A percentile compares a stretch with the other conserved stretches of the same genome.
Conservation (phyloP, 2,113 vertebrate species). For the Ceyx margarethae region DNA sequence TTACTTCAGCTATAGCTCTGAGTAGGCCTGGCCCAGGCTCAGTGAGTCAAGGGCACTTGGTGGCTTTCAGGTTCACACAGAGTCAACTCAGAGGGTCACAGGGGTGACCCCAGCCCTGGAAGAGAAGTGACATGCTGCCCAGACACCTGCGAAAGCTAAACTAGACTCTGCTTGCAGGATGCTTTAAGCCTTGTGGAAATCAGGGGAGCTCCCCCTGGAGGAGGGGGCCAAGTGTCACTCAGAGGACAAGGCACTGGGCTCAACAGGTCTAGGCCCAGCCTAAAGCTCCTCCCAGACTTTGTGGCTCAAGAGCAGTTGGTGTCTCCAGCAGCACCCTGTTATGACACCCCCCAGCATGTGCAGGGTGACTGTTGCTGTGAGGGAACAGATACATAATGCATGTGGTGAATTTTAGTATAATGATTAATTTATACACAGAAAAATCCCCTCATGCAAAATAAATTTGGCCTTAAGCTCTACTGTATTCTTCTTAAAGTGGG, state of each 20-base stretch:
- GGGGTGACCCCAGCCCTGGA: neutral
- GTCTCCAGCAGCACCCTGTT: neutral
- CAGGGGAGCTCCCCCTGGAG: neutral
- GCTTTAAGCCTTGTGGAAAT: neutral
- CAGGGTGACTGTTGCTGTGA: neutral
- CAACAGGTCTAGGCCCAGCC: neutral
- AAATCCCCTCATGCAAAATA: conserved; percentile 41
- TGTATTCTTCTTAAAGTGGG: conserved; percentile 17
- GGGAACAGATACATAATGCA: conserved; percentile 6
- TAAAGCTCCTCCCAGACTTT: neutral
- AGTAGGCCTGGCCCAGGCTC: neutral
- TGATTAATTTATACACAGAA: conserved; percentile 43
- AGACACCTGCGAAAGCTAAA: neutral
- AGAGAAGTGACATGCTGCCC: neutral
- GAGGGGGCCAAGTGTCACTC: neutral
- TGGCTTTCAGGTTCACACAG: neutral
- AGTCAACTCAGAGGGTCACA: neutral
- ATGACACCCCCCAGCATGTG: neutral
- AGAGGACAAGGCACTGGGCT: neutral
- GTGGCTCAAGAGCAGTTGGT: neutral
- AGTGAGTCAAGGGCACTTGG: neutral
- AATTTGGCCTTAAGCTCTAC: conserved; percentile 42
- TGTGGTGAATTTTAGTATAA: conserved; percentile 10
- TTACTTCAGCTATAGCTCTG: neutral
- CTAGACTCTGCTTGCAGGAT: neutral